Percentiles rank a stretch among this genome's conserved stretches.
These are phyloP conservation scores for Brachyalestes nurse DNA, from an alignment of 2,797 vertebrate genomes.

Conservation along the genomic window DNA sequence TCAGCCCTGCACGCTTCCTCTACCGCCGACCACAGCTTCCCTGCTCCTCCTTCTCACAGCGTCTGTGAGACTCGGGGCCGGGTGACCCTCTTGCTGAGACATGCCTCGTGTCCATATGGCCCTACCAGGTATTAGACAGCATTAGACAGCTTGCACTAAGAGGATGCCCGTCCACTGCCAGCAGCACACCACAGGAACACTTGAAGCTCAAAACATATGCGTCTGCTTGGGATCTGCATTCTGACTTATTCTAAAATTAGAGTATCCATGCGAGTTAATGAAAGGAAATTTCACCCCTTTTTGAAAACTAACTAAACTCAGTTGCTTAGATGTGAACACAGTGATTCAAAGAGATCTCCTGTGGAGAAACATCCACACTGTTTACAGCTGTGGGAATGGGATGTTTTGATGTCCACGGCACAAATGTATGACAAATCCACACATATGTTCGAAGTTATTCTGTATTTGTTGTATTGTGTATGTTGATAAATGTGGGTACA, in stretches of 20 bases:
- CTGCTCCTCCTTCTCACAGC: slow-evolving; percentile 2
- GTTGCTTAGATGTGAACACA: too few relatives aligned
- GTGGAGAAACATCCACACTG: too few relatives aligned
- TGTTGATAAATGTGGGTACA: too few relatives aligned
- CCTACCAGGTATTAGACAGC: slow-evolving; percentile 47
- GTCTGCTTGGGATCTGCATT: background rate
- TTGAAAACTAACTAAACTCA: too few relatives aligned
- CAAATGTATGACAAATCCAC: too few relatives aligned
- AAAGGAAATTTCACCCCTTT: too few relatives aligned
- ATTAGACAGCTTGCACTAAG: slow-evolving; percentile 51
- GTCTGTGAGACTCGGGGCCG: slow-evolving; percentile 1
- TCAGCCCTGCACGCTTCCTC: background rate
- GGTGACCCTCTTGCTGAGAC: slow-evolving; percentile 29
- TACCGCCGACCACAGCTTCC: background rate
- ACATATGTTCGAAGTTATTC: too few relatives aligned
- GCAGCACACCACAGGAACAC: slow-evolving; percentile 5
- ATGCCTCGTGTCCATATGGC: slow-evolving; percentile 43
- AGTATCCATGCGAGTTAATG: background rate
- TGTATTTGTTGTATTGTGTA: too few relatives aligned
- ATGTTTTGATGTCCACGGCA: too few relatives aligned
- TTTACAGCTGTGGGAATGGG: too few relatives aligned
- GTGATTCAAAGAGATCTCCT: too few relatives aligned
- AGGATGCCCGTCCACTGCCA: slow-evolving; percentile 24
- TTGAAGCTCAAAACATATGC: background rate
- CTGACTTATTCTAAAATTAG: background rate